Evolutionary conservation across 2,113 vertebrate genomes (phyloP).

Genomic region (Pelecanoides urinatrix): DNA sequence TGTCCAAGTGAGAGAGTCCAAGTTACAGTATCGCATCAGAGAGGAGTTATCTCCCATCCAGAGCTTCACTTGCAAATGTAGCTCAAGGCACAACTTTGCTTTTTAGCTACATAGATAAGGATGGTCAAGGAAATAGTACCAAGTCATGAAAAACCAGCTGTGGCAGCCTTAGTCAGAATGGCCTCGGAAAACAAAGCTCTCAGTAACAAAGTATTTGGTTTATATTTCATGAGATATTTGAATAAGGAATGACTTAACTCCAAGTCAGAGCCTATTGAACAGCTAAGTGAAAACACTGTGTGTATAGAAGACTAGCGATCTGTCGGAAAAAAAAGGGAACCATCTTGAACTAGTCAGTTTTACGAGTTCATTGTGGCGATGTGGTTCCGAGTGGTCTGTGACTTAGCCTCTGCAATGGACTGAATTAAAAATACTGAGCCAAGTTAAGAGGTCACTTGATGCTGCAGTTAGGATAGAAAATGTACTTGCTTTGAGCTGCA

Average conservation of each 20-base stretch:
- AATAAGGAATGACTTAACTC: not conserved
- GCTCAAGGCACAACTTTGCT: not conserved
- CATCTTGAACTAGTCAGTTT: not conserved
- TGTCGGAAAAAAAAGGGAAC: not conserved
- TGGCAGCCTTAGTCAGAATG: not conserved
- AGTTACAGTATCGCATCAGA: not conserved
- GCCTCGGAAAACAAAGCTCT: not conserved
- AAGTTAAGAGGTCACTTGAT: not conserved
- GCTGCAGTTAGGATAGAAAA: not conserved
- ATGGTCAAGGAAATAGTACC: not conserved
- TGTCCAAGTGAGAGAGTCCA: not conserved
- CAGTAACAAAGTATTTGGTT: not conserved
- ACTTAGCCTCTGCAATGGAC: not conserved
- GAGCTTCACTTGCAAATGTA: not conserved
- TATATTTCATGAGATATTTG: not conserved
- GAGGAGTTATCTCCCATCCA: not conserved
- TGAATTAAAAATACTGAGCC: not conserved
- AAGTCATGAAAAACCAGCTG: not conserved
- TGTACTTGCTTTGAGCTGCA: not conserved
- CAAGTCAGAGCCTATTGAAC: not conserved
- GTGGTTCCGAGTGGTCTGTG: rapidly evolving
- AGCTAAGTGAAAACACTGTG: not conserved
- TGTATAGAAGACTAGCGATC: not conserved
- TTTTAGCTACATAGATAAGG: rapidly evolving
- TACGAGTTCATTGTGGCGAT: not conserved